Base-by-base conservation (phyloP, 2,113 vertebrate species). In the Hippocampus comes region DNA sequence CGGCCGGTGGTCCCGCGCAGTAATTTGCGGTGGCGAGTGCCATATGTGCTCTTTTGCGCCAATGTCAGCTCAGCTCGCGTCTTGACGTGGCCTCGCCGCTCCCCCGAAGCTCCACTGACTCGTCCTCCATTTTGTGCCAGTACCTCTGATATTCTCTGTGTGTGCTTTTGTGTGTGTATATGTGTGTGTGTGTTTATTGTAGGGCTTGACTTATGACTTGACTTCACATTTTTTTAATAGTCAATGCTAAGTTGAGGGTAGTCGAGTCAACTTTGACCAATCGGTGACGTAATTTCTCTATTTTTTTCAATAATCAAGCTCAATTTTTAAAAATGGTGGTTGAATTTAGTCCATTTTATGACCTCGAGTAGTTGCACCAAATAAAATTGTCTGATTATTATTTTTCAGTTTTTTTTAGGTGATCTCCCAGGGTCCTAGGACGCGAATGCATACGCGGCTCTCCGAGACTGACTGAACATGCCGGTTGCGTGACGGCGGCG, bases 21-120 rank as follows among this genome's bases (percentile, higher is more conserved):
- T 86, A 87, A 91, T 89, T 80, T 81, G 73, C 76, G 82, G 70
- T 69, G 87, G 75, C 84, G 61, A 65, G 67, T 66, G 86, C 71
- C 82, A 80, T 72, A 46, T 66, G 61, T 43, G 66, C 46, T 23
- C 66, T 71, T 55, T 68, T 69, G 76, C 74, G 57, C 74, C 68
- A 76, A 82, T 86, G 87, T 91, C 90, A 88, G 68, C 70, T 89
- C 78, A 71, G 83, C 80, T 89, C 78, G 83, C 77, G n/a, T 92
- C 88, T 82, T 23, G 18, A 12, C 46, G 7, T 5, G 77, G 74
- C 87, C 84, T 65, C 82, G 63, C 49, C 23, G 86, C 34, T 82
- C 74, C 80, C 68, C 72, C 72, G 82, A 82, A 30, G 86, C 9
- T 84, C 74, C 81, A 65, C 71, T 73, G 80, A 82, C 82, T 78